phyloP scores from a whole-genome alignment of 2,888 invertebrate genomes.

The Apamea crenata region DNA sequence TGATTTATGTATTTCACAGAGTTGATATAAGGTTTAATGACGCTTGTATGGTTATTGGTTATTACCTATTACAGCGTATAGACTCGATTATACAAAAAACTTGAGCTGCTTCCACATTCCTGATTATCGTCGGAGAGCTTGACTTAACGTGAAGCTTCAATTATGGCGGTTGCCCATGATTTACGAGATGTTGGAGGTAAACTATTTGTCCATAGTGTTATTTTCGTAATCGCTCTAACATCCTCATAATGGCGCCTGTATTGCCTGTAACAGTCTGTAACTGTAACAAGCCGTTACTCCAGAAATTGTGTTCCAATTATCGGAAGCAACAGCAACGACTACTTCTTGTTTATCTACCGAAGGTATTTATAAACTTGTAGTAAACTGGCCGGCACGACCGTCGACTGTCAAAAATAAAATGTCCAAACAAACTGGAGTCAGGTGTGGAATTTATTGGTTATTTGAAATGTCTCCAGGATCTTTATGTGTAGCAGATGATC shows the following conservation, averaged over 20 bases:
- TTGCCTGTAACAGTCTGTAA: conserved; percentile 62
- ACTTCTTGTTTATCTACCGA: conserved; percentile 47
- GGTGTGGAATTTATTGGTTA: conserved; percentile 57
- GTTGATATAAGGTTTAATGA: conserved; percentile 22
- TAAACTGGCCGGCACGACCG: conserved; percentile 54
- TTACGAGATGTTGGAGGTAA: conserved; percentile 56
- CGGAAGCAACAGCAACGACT: conserved; percentile 41
- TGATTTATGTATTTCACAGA: conserved; percentile 30
- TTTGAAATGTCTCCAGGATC: conserved; percentile 43
- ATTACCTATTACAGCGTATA: conserved; percentile 45
- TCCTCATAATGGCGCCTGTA: conserved; percentile 65
- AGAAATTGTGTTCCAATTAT: conserved; percentile 72
- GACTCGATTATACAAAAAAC: conserved; percentile 54
- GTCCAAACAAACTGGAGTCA: conserved; percentile 51
- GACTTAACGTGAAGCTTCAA: conserved; percentile 60
- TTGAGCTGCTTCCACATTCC: conserved; percentile 58
- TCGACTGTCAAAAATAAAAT: conserved; percentile 63
- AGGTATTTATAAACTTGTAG: conserved; percentile 60
- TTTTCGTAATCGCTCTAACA: conserved; percentile 66
- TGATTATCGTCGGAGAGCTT: conserved; percentile 49
- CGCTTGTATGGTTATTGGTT: conserved; percentile 41
- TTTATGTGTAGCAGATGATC: conserved; percentile 46
- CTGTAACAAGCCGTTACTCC: conserved; percentile 57
- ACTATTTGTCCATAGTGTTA: conserved; percentile 62
- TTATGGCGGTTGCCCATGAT: conserved; percentile 65